phyloP scores from a whole-genome alignment of 2,888 invertebrate species.

The Baronia brevicornis region DNA sequence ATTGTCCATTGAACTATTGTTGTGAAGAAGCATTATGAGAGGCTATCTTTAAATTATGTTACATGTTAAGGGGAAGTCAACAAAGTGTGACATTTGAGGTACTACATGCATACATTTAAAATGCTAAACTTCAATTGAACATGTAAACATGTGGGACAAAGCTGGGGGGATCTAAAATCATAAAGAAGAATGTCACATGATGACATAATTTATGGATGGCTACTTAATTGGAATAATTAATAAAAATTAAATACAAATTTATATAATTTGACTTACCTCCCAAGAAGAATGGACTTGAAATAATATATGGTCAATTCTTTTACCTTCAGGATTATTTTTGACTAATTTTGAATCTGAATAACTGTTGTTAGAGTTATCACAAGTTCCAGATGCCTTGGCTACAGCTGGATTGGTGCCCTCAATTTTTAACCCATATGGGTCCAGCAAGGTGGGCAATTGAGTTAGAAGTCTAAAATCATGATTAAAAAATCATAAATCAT shows the following conservation, averaged over 20 bases:
- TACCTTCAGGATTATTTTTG: slow-evolving; percentile 80
- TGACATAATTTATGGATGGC: slow-evolving; percentile 3
- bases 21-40: too few relatives aligned
- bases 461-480: slow-evolving; percentile 47
- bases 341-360: slow-evolving; percentile 79
- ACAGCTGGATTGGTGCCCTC: slow-evolving; percentile 28
- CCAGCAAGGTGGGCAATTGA: slow-evolving; percentile 59
- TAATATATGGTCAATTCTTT: slow-evolving; percentile 95
- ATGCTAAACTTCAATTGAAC: too few relatives aligned
- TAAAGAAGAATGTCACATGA: slow-evolving; percentile 1
- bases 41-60: too few relatives aligned
- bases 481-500: neutral
- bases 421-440: slow-evolving; percentile 41
- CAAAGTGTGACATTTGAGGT: too few relatives aligned
- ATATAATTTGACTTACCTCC: too few relatives aligned
- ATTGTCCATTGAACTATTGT: too few relatives aligned
- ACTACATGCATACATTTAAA: too few relatives aligned
- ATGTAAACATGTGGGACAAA: too few relatives aligned
- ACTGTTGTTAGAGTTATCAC: slow-evolving; percentile 81
- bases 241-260: slow-evolving; percentile 10
- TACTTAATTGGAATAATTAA: neutral
- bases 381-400: slow-evolving; percentile 77
- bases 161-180: slow-evolving; percentile 1
- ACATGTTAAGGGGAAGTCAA: too few relatives aligned
- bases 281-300: slow-evolving; percentile 60